Base-by-base conservation (phyloP, 2,888 invertebrate species). In the Halictus ligatus region DNA sequence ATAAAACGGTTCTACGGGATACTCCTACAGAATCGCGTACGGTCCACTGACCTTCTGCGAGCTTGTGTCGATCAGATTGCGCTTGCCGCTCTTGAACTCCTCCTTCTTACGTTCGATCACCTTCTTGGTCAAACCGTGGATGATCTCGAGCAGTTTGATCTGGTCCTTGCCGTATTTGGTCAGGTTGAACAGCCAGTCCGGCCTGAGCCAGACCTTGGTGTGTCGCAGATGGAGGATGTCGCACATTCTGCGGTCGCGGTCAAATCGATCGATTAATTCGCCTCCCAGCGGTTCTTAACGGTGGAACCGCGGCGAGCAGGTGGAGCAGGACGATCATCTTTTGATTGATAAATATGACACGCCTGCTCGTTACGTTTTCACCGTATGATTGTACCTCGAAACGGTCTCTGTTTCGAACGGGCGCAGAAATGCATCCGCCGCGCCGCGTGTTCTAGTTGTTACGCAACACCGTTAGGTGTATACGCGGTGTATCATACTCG, bases 161-260 rank as follows among this genome's bases (percentile, higher is more conserved):
- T 98, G 98, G 83, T 96, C 96, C 93, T 97, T 97, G 81, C 97
- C 97, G 95, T 98, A 97, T 85, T 97, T 97, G 5, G 98, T 97
- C 64, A 98, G 95, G 91, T 97, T 97, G 95, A 98, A 98, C 10
- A 98, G 95, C 93, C 97, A 95, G 92, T 98, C 98, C 15, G 97
- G 97, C 93, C 98, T 96, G 81, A 98, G 95, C 97, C 98, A 98
- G 78, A 98, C 95, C 95, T 97, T 97, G 50, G 98, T 97, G 92
- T 98, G 98, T 91, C 98, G 97, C 86, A 98, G 95, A 93, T 98
- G 98, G 0, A 98, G 96, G 91, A 98, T 98, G 92, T 98, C 98
- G 92, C 98, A 98, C 98, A 98, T 98, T 94, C 96, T 96, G 89
- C 12, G 58, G n/a, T 46, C 46, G 54, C 54, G 54, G 29, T 25